phyloP scores from a whole-genome alignment of 2,888 invertebrate species.

The Chelonus formosanus region DNA sequence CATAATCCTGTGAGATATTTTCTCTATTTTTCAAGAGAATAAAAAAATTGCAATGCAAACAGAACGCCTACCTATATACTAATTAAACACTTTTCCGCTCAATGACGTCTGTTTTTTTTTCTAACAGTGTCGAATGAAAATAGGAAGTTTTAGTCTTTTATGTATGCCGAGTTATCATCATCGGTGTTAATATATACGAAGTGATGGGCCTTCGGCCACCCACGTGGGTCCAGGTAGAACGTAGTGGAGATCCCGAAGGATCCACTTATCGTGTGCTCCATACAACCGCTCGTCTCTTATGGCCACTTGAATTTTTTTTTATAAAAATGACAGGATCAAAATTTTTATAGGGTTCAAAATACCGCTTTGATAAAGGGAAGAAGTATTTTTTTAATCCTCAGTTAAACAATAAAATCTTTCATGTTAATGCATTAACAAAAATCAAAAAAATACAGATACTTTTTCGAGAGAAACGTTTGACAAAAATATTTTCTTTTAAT shows the following conservation, averaged over 20 bases:
- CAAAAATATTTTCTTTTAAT: too few species aligned
- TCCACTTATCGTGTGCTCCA: conserved; percentile 18
- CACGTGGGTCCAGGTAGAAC: conserved; percentile 53
- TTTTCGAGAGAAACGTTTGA: too few species aligned
- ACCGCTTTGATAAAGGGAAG: too few species aligned
- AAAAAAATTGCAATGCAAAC: conserved; percentile 4
- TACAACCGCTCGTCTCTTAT: conserved; percentile 28
- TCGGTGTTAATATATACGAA: conserved; percentile 54
- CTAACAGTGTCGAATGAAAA: neutral
- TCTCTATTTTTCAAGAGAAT: neutral
- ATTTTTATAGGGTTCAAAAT: too few species aligned
- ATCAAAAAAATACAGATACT: too few species aligned
- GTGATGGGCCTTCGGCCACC: conserved; percentile 51
- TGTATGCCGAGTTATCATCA: conserved; percentile 52
- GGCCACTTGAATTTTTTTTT: conserved; percentile 2
- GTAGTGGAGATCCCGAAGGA: conserved; percentile 42
- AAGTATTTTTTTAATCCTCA: too few species aligned
- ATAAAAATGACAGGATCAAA: too few species aligned
- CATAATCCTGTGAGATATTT: too few species aligned
- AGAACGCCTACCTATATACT: conserved; percentile 5
- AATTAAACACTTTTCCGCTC: conserved; percentile 15
- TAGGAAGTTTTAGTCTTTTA: conserved; percentile 16
- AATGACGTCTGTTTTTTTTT: neutral
- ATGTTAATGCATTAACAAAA: too few species aligned
- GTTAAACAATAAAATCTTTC: too few species aligned